Conservation (phyloP, 2,113 vertebrate species). For the Xyrauchen texanus region DNA sequence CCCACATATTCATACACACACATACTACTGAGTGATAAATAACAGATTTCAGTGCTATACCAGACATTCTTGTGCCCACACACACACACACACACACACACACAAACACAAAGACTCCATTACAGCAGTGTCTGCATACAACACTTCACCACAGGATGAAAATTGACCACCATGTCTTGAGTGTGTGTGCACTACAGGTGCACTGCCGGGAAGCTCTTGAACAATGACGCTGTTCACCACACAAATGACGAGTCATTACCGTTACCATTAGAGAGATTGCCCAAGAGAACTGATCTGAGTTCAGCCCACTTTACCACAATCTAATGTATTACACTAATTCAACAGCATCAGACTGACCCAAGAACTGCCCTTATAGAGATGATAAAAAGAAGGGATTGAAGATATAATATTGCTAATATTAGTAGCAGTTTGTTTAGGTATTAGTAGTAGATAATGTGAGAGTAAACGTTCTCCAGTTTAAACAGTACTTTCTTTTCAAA, state of each 20-base stretch:
- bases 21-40: too few species aligned
- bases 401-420: too few species aligned
- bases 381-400: too few species aligned
- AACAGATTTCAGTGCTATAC: too few species aligned
- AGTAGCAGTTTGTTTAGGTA: too few species aligned
- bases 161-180: neutral
- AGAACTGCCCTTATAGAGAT: neutral
- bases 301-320: constrained; percentile 9
- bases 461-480: too few species aligned
- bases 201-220: constrained; percentile 11
- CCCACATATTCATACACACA: too few species aligned
- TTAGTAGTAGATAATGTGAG: too few species aligned
- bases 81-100: constrained; percentile 19
- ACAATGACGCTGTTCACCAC: neutral
- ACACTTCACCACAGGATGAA: constrained; percentile 1
- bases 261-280: neutral
- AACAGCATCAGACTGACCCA: neutral
- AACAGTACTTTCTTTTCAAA: too few species aligned
- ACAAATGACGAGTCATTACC: constrained; percentile 12
- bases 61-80: constrained; percentile 10
- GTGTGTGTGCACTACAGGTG: neutral
- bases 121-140: neutral
- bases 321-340: neutral
- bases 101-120: neutral
- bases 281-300: neutral